phyloP scores from a whole-genome alignment of 64 coral and sea anemone genomes.

The Montipora foliosa region DNA sequence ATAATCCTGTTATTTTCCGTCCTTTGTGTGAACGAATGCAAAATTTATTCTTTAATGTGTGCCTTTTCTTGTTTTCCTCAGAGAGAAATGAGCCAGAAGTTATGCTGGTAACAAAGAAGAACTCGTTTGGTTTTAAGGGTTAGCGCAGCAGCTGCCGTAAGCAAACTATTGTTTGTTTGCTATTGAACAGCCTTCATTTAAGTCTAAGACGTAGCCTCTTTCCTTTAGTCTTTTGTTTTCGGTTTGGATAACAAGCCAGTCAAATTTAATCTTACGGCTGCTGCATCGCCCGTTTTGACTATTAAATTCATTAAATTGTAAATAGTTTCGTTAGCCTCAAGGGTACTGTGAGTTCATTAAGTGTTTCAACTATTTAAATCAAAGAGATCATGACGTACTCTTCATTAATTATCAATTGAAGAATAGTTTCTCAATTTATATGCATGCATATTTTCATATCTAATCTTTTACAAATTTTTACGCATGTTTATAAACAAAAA shows the following conservation, averaged over 20 bases:
- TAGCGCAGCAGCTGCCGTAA: too few relatives aligned
- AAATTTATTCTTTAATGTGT: too few relatives aligned
- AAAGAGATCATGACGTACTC: constrained; percentile 4
- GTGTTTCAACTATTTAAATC: constrained; percentile 37
- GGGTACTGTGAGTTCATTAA: not conserved
- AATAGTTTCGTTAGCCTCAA: not conserved
- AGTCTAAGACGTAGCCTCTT: too few relatives aligned
- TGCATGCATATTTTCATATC: constrained; percentile 60
- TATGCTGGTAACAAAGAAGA: not conserved
- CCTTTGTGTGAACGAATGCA: too few relatives aligned
- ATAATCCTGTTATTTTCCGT: too few relatives aligned
- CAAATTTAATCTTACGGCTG: too few relatives aligned
- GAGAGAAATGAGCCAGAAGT: constrained; percentile 37
- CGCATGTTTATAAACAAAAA: constrained; percentile 17
- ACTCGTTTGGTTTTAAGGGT: not conserved
- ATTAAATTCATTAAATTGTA: too few relatives aligned
- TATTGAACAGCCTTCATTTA: too few relatives aligned
- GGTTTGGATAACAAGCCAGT: too few relatives aligned
- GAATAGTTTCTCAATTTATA: not conserved
- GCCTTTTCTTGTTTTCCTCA: not conserved
- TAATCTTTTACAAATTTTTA: constrained; percentile 21
- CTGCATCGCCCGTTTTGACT: too few relatives aligned
- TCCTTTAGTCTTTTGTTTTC: too few relatives aligned
- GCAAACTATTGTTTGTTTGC: too few relatives aligned
- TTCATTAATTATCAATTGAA: not conserved